phyloP scores from a whole-genome alignment of 2,113 vertebrate species.

The Eolophus roseicapilla region DNA sequence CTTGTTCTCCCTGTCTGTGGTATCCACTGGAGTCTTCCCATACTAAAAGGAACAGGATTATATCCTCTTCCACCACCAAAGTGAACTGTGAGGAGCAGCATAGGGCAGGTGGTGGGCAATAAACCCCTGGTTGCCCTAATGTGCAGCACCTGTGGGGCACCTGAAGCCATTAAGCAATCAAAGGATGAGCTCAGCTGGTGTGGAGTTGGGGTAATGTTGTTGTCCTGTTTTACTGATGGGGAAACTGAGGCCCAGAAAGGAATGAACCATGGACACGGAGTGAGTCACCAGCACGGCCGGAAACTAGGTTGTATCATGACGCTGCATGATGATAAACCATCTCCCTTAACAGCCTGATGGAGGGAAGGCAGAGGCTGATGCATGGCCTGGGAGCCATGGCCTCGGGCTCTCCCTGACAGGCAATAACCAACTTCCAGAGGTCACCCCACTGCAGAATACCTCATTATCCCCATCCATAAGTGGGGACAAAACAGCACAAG shows the following conservation, averaged over 20 bases:
- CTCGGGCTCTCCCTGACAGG: not conserved
- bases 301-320: not conserved
- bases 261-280: not conserved
- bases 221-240: not conserved
- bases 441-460: not conserved
- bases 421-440: not conserved
- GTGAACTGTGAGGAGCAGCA: accelerated
- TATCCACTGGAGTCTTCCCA: not conserved
- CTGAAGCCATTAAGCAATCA: not conserved
- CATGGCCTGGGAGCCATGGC: not conserved
- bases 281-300: not conserved
- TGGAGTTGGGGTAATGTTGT: not conserved
- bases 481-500: not conserved
- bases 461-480: not conserved
- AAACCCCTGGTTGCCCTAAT: not conserved
- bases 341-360: not conserved
- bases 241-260: not conserved
- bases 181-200: not conserved
- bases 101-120: accelerated
- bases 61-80: accelerated
- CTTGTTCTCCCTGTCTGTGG: not conserved
- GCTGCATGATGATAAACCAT: not conserved
- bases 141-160: not conserved
- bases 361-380: not conserved
- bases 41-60: accelerated